Conservation (phyloP, 1,140 invertebrate species). For the Aphidius gifuensis region DNA sequence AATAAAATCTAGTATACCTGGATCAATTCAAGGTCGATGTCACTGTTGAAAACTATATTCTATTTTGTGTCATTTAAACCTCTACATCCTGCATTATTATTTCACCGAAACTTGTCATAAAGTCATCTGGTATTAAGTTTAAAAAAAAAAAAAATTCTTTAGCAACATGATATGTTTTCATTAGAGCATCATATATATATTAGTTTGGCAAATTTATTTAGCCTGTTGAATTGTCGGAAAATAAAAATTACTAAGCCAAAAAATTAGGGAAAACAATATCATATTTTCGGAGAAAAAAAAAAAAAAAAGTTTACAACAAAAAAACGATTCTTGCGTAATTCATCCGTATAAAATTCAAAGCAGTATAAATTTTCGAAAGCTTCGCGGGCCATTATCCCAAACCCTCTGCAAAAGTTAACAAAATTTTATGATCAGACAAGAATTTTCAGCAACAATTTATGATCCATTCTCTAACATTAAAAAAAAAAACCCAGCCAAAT, state of each 20-base stretch:
- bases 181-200: too few species aligned
- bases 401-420: constrained; percentile 28
- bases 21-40: constrained; percentile 15
- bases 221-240: too few species aligned
- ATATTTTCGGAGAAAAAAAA: background rate
- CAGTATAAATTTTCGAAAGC: constrained; percentile 23
- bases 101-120: too few species aligned
- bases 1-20: constrained; percentile 32
- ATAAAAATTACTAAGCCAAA: too few species aligned
- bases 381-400: constrained; percentile 22
- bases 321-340: constrained; percentile 5
- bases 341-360: constrained; percentile 12
- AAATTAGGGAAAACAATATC: too few species aligned
- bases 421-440: constrained; percentile 28
- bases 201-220: too few species aligned
- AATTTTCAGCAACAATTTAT: constrained; percentile 21
- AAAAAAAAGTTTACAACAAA: background rate
- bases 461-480: background rate
- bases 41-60: background rate
- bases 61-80: too few species aligned
- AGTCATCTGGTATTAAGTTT: background rate
- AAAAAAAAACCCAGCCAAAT: too few species aligned
- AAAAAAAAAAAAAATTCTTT: background rate
- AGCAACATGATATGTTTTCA: too few species aligned
- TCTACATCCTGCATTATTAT: too few species aligned